phyloP scores from a whole-genome alignment of 2,797 vertebrate species.

The Okamejei kenojei region DNA sequence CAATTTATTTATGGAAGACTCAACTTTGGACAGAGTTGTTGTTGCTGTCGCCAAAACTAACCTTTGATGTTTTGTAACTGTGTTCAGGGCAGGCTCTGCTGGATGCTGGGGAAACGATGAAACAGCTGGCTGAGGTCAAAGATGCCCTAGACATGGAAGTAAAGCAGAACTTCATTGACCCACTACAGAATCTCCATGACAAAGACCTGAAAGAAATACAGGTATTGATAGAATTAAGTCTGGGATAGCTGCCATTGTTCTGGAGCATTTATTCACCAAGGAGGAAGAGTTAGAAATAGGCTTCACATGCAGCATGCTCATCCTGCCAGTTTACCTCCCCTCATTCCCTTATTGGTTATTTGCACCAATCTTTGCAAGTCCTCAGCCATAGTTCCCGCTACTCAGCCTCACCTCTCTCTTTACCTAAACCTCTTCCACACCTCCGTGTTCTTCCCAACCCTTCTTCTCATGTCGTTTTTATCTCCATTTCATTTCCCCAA shows the following conservation, averaged over 20 bases:
- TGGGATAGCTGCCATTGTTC: neutral
- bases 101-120: constrained; percentile 86
- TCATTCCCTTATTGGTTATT: no score
- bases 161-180: constrained; percentile 96
- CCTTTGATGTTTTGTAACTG: constrained; percentile 25
- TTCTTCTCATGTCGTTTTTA: neutral
- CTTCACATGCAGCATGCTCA: neutral
- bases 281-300: neutral
- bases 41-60: neutral
- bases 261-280: neutral
- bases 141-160: constrained; percentile 96
- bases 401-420: neutral
- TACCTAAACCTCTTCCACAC: neutral
- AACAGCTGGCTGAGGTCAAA: constrained; percentile 89
- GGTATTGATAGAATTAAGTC: constrained; percentile 53
- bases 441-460: neutral
- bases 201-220: constrained; percentile 97
- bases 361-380: neutral
- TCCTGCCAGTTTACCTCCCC: neutral
- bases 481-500: neutral
- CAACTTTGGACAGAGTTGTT: no score
- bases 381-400: neutral
- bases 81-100: constrained; percentile 75
- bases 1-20: neutral
- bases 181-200: constrained; percentile 90